Conservation (phyloP, 23 tunicate species). For the Ascidia mentula region DNA sequence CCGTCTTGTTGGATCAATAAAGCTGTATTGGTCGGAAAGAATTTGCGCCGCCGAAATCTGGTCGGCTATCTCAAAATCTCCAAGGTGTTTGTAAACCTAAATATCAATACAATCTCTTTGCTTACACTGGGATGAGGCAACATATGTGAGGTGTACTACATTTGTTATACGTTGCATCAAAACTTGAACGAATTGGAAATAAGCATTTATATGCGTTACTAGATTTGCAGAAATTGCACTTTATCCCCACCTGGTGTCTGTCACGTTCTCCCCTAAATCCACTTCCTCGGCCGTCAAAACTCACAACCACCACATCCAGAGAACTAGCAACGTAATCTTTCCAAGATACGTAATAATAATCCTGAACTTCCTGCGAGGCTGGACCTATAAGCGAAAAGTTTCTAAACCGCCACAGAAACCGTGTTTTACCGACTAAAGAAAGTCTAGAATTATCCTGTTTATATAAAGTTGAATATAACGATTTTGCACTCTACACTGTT, state of each 20-base stretch:
- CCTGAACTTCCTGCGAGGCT: constrained; percentile 60
- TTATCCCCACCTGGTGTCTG: constrained; percentile 88
- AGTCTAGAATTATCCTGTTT: too few relatives aligned
- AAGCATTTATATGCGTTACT: too few relatives aligned
- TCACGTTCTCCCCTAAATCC: constrained; percentile 82
- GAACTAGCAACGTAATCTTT: constrained; percentile 75
- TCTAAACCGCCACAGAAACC: too few relatives aligned
- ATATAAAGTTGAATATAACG: too few relatives aligned
- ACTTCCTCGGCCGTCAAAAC: constrained; percentile 92
- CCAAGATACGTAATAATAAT: constrained; percentile 53
- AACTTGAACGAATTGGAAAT: too few relatives aligned
- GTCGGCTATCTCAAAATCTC: constrained; percentile 58
- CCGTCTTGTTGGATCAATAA: constrained; percentile 30
- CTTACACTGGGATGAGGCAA: too few relatives aligned
- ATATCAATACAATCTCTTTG: too few relatives aligned
- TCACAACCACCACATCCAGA: constrained; percentile 77
- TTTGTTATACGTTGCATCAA: not conserved
- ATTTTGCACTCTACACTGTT: too few relatives aligned
- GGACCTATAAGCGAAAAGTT: constrained; percentile 50
- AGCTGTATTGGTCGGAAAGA: constrained; percentile 10
- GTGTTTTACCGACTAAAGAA: too few relatives aligned
- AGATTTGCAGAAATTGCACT: too few relatives aligned
- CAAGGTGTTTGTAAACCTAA: constrained; percentile 57
- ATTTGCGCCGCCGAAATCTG: constrained; percentile 50
- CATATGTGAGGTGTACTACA: not conserved